Evolutionary conservation across 1,140 invertebrate species (phyloP), one percentile per base, ranked within the genome.

Genomic region (Chelonus insularis): DNA sequence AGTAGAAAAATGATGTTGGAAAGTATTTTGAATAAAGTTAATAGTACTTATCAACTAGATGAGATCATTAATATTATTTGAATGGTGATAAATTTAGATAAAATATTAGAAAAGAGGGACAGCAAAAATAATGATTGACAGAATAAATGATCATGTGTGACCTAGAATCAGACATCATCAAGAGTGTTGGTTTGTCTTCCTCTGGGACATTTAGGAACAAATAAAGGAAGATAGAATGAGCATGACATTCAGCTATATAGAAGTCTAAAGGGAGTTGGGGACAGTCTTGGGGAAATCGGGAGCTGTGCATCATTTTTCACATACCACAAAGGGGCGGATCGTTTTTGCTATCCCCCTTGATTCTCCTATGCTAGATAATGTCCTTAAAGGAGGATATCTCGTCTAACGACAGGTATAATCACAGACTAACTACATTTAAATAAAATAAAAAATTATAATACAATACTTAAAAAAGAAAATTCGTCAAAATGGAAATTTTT

Each of bases 271-370:
- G 34, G 52, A 18, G 36, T 71, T 70, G 73, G 34, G 34, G 20
- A 55, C 18, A 47, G 55, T 29, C 36, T 20, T 4, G 34, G 32
- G 52, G 34, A 57, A 62, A 61, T 64, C 50, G 57, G 63, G 74
- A 73, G 78, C 69, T 76, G 72, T 77, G 77, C 77, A 80, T 80
- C 78, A 80, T 80, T 80, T 80, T 80, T 80, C 78, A 80, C 77
- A 76, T 79, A 78, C 74, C 72, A 72, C 73, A 70, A 76, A 72
- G 74, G 77, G 77, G 78, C 72, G 78, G 71, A 71, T 67, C 72
- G 72, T 79, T 80, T 80, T 79, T 80, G 73, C 71, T 65, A 67
- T 69, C 72, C 67, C 72, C 69, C 57, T 67, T 63, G 56, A 57
- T 62, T 63, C 65, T 64, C 69, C 62, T 62, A 70, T 73, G 74